Percentiles rank a stretch among this genome's conserved stretches.
Conservation (phyloP, 2,797 vertebrate genomes). For the Anniella stebbinsi region DNA sequence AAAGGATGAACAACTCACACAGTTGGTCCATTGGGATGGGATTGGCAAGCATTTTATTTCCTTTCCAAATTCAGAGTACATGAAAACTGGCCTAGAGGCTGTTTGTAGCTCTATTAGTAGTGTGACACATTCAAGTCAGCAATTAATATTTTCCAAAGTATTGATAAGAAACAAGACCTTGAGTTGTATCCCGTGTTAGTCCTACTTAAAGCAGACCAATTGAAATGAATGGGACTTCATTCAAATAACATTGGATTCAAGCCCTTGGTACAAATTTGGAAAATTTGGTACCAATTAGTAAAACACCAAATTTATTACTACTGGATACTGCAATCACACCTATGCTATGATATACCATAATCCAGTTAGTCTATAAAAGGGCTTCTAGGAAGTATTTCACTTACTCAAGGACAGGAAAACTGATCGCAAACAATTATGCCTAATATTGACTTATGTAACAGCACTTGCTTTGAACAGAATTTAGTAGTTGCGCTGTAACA, state of each 20-base stretch:
- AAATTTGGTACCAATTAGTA: not conserved
- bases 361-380: not conserved
- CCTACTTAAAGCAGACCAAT: too few relatives aligned
- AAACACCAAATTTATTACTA: not conserved
- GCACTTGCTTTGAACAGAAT: not conserved
- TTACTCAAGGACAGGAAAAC: slow-evolving; percentile 9
- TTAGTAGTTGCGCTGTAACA: not conserved
- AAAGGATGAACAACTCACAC: not conserved
- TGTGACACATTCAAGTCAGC: not conserved
- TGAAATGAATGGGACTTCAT: too few relatives aligned
- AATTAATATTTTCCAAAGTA: not conserved
- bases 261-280: too few relatives aligned
- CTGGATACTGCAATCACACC: not conserved
- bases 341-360: not conserved
- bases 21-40: not conserved
- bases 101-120: not conserved
- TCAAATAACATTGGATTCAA: too few relatives aligned
- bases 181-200: too few relatives aligned
- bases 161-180: not conserved
- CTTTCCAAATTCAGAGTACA: not conserved
- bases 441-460: slow-evolving; percentile 8
- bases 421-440: not conserved
- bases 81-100: not conserved
- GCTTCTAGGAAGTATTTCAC: not conserved
- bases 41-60: not conserved